phyloP scores from a whole-genome alignment of 2,797 vertebrate genomes.

The Pseudochirops cupreus region DNA sequence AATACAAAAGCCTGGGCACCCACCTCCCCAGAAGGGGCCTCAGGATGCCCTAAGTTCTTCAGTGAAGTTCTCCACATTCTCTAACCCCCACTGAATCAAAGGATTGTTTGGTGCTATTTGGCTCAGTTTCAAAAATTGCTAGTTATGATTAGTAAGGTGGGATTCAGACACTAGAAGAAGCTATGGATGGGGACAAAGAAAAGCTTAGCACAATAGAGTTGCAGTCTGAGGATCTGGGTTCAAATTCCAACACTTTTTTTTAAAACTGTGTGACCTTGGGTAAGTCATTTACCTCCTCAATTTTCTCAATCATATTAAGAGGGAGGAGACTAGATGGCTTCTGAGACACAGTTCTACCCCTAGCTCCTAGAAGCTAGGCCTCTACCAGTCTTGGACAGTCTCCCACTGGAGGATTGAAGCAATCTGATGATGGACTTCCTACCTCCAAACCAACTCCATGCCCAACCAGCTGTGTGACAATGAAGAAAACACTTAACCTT shows the following conservation, averaged over 20 bases:
- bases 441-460: background rate
- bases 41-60: background rate
- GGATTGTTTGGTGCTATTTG: background rate
- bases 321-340: too few species aligned
- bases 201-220: background rate
- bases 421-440: background rate
- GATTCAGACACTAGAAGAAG: background rate
- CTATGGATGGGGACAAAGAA: background rate
- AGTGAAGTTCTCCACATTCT: background rate
- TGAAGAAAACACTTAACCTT: background rate
- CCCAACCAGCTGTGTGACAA: background rate
- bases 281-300: background rate
- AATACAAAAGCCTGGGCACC: background rate
- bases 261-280: background rate
- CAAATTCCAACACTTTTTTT: background rate
- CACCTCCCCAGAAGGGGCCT: background rate
- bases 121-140: background rate
- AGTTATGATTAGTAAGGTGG: background rate
- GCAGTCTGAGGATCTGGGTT: background rate
- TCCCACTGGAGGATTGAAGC: background rate
- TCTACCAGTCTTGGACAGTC: background rate
- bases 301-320: background rate
- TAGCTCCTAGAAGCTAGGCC: background rate
- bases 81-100: background rate
- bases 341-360: background rate